Percentiles rank a stretch among this genome's conserved stretches.
Evolutionary conservation across 2,888 invertebrate genomes (phyloP).

Genomic region (Lepidochitona cinerea): DNA sequence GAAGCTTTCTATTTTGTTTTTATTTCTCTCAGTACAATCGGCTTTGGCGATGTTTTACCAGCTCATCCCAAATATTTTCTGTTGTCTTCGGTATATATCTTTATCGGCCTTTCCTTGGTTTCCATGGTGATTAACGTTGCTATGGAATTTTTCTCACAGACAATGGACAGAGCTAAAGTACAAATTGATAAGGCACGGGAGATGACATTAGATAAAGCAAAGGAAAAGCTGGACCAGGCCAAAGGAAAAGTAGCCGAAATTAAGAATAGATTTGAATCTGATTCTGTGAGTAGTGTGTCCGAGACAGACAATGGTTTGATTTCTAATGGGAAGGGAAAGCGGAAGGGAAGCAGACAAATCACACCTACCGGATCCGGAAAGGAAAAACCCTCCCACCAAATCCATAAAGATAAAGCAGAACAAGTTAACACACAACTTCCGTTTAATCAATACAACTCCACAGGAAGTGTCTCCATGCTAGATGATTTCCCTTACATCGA

Average conservation of each 20-base stretch:
- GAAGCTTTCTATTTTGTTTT: conserved; percentile 97
- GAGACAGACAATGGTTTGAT: neutral
- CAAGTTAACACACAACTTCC: neutral
- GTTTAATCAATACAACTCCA: neutral
- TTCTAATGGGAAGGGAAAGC: neutral
- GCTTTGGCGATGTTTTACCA: conserved; percentile 94
- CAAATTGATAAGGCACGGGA: conserved; percentile 42
- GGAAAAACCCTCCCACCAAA: too few relatives aligned
- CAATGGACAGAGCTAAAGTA: conserved; percentile 49
- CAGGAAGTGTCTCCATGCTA: neutral
- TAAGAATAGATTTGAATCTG: neutral
- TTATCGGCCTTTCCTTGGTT: conserved; percentile 94
- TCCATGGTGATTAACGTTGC: conserved; percentile 98
- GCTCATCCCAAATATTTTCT: conserved; percentile 90
- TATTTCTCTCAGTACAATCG: conserved; percentile 96
- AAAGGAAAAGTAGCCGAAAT: conserved; percentile 20
- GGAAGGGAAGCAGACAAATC: neutral
- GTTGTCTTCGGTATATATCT: conserved; percentile 90
- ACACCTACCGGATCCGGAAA: neutral
- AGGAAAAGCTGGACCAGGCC: conserved; percentile 36
- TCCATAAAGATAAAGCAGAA: neutral
- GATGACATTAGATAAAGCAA: conserved; percentile 28
- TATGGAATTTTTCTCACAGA: conserved; percentile 53
- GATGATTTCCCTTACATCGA: neutral
- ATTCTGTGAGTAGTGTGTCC: neutral